Base-by-base conservation (phyloP, 2,797 vertebrate species). In the Phrynocephalus vlangalii region DNA sequence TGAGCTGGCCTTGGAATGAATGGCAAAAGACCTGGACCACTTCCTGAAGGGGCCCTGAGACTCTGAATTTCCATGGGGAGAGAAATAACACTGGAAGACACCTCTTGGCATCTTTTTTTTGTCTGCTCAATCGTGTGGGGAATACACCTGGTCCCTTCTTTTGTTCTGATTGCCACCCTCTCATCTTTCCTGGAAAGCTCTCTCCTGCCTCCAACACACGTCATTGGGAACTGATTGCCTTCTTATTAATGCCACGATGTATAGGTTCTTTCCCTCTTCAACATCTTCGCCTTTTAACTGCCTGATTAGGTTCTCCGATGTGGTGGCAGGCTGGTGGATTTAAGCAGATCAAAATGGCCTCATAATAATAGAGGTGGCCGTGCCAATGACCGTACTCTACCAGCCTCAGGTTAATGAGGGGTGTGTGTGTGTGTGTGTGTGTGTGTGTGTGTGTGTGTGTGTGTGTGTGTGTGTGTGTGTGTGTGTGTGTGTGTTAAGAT, bases 261-360 rank as follows among this genome's bases (percentile, higher is more conserved):
- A 63, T 44, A 13, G 71, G 0, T 38, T 16, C 60, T 33, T 79
- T 22, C n/a, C 11, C 8, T 8, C n/a, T 8, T 33, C 24, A 9
- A 73, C 38, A 6, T 26, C 24, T 13, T 24, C 78, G 56, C 77
- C 76, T 90, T 85, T 87, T 81, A 87, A 86, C 85, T 84, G 77
- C 85, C 85, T 84, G 88, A 90, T 90, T 90, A 90, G 77, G 16
- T 84, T 75, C 77, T 38, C 76, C 28, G 68, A 82, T 71, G 18
- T 87, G 82, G 18, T 87, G 82, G 44, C 81, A 84, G n/a, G 30
- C 85, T 76, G 85, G 85, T 11, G 48, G 75, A 90, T 84, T 75
- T 90, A 90, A 90, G 84, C 88, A 79, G 85, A 75, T 84, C 81
- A 89, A 83, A 89, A 79, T 15, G 60, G 76, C 81, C 73, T 79